Evolutionary conservation across 2,113 vertebrate genomes (phyloP), one percentile per base, ranked within the genome.

Genomic region (Heliornis fulica): DNA sequence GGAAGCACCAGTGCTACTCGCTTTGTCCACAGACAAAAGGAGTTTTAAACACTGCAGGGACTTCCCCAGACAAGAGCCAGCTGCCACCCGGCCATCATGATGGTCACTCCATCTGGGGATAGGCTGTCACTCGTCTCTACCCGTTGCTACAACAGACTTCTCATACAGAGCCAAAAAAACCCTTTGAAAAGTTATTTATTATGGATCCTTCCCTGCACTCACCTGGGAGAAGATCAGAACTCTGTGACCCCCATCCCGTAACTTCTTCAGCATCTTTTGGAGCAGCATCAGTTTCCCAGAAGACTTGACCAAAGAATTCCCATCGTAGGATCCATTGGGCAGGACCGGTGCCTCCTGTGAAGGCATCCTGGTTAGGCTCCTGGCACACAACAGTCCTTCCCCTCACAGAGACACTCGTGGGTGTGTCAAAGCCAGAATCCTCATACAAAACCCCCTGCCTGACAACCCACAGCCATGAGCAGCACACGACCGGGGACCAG

Each of bases 181-280:
- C 6, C 46, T 54, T 63, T 1, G 9, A 14, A 71, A 31, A n/a
- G 1, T 50, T 51, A 28, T 51, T 59, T 45, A 7, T 51, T 34
- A 79, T 11, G 57, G 28, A 60, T 38, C 41, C 13, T 31, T 63
- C 36, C 63, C 56, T 38, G 13, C 2, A 1, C 90, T 95, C 93
- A 99, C 99, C 98, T 99, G 99, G 26, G 99, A 99, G 97, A 99
- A 99, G 96, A 99, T 99, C 26, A 99, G 98, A 90, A 99, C 99
- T 15, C 99, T 98, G 94, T 99, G 99, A 12, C 99, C 99, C 57
- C 99, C 98, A 7, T 99, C 99, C 75, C 99, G 98, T 31, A 99
- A 98, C 40, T 99, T 99, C 97, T 98, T 99, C 45, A 99, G 97
- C 99, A 99, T 99, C 97, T 99, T 99, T 95, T 99, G 99, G 68